Conservation (phyloP, 2,888 invertebrate genomes). For the Pandemis heparana region DNA sequence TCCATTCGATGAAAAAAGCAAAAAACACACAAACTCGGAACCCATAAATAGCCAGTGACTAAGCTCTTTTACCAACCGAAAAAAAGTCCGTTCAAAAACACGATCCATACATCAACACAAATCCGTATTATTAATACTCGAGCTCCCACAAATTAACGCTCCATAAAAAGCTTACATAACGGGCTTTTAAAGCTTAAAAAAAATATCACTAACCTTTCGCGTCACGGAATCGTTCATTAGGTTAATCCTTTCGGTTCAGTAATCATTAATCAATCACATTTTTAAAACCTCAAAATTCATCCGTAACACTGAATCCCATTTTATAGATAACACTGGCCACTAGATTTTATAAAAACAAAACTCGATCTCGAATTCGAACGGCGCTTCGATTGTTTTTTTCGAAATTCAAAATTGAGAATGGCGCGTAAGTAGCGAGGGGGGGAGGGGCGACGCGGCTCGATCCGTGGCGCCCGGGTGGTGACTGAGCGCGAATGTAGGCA, state of each 20-base stretch:
- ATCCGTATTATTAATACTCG: conserved; percentile 38
- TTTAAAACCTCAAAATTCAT: conserved; percentile 44
- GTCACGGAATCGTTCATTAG: conserved; percentile 45
- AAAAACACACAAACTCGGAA: not conserved
- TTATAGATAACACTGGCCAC: conserved; percentile 48
- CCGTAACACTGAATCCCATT: conserved; percentile 45
- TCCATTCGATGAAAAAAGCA: not conserved
- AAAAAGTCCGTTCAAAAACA: conserved; percentile 16
- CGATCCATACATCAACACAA: conserved; percentile 36
- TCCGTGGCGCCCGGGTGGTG: conserved; percentile 63
- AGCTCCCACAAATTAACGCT: conserved; percentile 36
- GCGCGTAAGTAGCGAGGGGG: conserved; percentile 49
- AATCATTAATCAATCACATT: conserved; percentile 49
- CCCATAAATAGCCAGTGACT: conserved; percentile 14
- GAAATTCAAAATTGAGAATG: conserved; percentile 61
- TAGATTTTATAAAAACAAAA: conserved; percentile 31
- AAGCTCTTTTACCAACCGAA: conserved; percentile 3
- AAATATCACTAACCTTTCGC: conserved; percentile 45
- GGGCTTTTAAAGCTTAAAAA: conserved; percentile 47
- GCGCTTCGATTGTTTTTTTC: conserved; percentile 44
- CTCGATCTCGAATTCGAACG: conserved; percentile 24
- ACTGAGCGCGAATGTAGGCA: conserved; percentile 79
- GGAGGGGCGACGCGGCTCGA: conserved; percentile 45
- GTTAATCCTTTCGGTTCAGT: conserved; percentile 44
- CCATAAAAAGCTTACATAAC: conserved; percentile 42